phyloP scores from a whole-genome alignment of 2,113 vertebrate genomes.

The Gopherus flavomarginatus region DNA sequence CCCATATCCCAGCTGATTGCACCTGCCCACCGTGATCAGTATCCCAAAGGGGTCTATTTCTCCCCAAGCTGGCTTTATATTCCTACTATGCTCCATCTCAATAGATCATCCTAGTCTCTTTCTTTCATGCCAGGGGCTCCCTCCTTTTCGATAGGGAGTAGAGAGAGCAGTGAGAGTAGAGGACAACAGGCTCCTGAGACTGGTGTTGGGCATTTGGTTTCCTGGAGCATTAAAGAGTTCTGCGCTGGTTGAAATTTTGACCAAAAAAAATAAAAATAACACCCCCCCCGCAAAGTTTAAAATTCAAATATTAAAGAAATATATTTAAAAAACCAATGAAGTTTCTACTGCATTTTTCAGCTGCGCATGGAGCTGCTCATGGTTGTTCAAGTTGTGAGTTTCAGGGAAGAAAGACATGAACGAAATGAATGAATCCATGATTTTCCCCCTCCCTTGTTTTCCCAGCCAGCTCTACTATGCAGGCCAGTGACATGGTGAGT shows the following conservation, averaged over 20 bases:
- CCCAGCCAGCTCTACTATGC: background rate
- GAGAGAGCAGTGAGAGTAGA: background rate
- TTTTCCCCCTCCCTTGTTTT: background rate
- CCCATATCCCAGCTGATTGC: background rate
- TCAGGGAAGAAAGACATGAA: background rate
- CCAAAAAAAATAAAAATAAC: too few species aligned
- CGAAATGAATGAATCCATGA: fast-evolving
- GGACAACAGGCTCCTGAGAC: background rate
- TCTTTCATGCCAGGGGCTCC: background rate
- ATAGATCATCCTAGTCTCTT: background rate
- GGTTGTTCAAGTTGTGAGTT: background rate
- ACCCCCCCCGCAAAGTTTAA: background rate
- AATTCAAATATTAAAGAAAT: background rate
- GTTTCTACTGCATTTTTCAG: background rate
- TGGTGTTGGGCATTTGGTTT: fast-evolving
- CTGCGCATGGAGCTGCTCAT: background rate
- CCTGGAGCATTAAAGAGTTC: fast-evolving
- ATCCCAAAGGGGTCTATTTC: background rate
- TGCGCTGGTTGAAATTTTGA: background rate
- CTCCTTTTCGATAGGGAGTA: background rate
- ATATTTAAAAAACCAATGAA: fast-evolving
- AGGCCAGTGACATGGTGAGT: background rate
- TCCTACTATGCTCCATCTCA: background rate
- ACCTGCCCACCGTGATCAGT: background rate
- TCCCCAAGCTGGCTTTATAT: background rate